These are phyloP conservation scores for Brachionus sp. DNA, from an alignment of 1,140 invertebrate genomes.

Conservation along the genomic window DNA sequence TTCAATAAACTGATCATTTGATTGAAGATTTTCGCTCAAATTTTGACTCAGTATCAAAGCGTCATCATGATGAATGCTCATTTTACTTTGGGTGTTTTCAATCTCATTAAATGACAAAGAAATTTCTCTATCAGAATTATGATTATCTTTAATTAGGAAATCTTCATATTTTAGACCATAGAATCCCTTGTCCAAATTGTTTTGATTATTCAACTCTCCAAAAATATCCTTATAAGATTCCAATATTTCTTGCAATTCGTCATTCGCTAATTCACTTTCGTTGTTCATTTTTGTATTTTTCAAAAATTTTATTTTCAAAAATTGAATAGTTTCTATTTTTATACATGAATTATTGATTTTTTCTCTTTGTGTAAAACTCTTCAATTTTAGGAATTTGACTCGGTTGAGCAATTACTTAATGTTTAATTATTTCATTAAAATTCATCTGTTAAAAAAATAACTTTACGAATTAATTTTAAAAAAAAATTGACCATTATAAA, in stretches of 20 bases:
- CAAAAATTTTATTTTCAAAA: background rate
- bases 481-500: background rate
- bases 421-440: background rate
- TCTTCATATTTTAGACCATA: background rate
- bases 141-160: background rate
- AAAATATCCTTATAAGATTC: background rate
- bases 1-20: background rate
- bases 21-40: background rate
- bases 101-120: background rate
- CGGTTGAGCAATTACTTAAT: background rate
- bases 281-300: background rate
- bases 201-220: background rate
- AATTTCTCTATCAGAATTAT: background rate
- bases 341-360: background rate
- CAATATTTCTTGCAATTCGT: background rate
- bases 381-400: background rate
- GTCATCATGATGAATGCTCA: background rate
- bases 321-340: background rate
- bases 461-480: background rate
- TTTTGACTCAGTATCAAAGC: background rate
- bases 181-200: background rate
- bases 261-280: background rate
- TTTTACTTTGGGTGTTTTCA: background rate
- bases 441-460: background rate
- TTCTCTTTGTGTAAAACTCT: background rate